Evolutionary conservation across 1,140 invertebrate genomes (phyloP).

Genomic region (Protaetia brevitarsis): DNA sequence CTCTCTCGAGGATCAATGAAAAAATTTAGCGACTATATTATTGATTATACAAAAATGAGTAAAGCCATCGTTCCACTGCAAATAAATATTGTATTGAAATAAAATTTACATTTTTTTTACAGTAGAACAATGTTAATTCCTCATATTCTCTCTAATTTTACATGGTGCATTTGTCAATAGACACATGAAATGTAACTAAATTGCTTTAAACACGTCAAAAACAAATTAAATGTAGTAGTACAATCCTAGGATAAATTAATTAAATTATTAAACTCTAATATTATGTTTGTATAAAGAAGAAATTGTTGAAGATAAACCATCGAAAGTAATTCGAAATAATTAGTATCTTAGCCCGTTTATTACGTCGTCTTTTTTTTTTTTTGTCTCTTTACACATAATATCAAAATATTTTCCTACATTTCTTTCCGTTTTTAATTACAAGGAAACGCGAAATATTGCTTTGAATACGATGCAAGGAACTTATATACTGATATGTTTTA

Average conservation of each 20-base stretch:
- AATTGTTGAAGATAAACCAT: neutral
- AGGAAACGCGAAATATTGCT: neutral
- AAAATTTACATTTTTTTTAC: neutral
- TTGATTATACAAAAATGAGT: too few species aligned
- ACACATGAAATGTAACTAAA: too few species aligned
- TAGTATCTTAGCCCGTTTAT: neutral
- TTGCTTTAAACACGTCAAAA: too few species aligned
- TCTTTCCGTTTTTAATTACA: neutral
- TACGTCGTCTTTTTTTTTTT: neutral
- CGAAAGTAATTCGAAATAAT: neutral
- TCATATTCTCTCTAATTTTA: too few species aligned
- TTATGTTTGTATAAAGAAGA: neutral
- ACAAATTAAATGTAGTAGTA: neutral
- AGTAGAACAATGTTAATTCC: neutral
- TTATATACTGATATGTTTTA: neutral
- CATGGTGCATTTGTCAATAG: too few species aligned
- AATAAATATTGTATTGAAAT: neutral
- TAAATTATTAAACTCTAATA: neutral
- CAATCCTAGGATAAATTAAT: neutral
- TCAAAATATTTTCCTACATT: slow-evolving; percentile 6
- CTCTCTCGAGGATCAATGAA: too few species aligned
- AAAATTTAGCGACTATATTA: too few species aligned
- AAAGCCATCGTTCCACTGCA: too few species aligned
- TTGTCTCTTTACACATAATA: neutral
- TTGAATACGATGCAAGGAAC: slow-evolving; percentile 2